Evolutionary conservation across 1,140 invertebrate species (phyloP), one percentile per base, ranked within the genome.

Genomic region (Caerostris darwini): DNA sequence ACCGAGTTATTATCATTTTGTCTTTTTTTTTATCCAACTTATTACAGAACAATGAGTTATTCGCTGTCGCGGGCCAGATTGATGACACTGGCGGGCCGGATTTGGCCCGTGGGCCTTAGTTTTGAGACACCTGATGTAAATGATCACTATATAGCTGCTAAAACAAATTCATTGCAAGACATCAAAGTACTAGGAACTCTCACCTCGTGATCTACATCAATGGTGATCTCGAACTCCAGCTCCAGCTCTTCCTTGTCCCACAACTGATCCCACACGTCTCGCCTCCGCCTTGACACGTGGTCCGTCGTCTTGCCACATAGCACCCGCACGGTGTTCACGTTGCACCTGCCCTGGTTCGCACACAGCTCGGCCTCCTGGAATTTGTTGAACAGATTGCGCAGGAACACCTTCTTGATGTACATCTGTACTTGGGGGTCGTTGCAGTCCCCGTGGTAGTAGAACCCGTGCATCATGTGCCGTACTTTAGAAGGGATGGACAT

Each of bases 371-470:
- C 50, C 6, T 57, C 53, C 53, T 88, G 12, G 7, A 94, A 71
- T 8, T 59, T 10, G 5, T 14, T 59, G 3, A n/a, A 8, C 14
- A 93, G 71, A 19, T 90, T 71, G 5, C 58, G 56, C 56, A 89
- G 14, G 12, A 93, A 94, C 19, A 59, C 14, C 54, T 89, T 92
- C 10, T 90, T 77, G 57, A 94, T 89, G 34, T 54, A 10, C 7
- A 19, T 67, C 90, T 94, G 94, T 3, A 93, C 91, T 7, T 50
- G 3, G 4, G 67, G 69, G 10, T 93, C 59, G n/a, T 83, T 81
- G 64, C 94, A 94, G 19, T 93, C 81, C 4, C 94, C 94, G n/a
- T 19, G 53, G 67, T 86, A 94, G 59, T 94, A 93, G n/a, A 88
- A 85, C 0, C 69, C 90, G 56, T 56, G 59, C 50, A 93, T 54